Base-by-base conservation (phyloP, 2,888 invertebrate genomes). In the Deroplatys truncata region DNA sequence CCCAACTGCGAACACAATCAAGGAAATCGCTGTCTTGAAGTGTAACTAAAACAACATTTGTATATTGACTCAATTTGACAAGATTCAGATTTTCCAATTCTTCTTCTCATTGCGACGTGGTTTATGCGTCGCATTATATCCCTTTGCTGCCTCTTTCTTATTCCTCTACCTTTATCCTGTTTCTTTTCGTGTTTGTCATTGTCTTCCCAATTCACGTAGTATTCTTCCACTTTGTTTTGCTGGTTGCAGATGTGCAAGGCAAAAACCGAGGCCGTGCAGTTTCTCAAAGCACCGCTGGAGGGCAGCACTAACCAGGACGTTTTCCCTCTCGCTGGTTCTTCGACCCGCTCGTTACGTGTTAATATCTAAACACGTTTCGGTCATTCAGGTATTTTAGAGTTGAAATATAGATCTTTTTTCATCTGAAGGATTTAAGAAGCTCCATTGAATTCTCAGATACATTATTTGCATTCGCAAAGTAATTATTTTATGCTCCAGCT, bases 271-370 rank as follows among this genome's bases (percentile, higher is more conserved):
- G n/a, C 28, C 43, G 35, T 87, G 35, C 28, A 20, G 82, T 72
- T 89, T 89, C 89, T 85, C 89, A 35, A 43, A 82, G 10, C n/a
- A 35, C 89, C 89, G 85, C 85, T 35, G 86, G 85, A 89, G 49
- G 29, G 89, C 82, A 89, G 89, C 89, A 89, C 84, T 85, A 85
- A 85, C 56, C 85, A 89, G 89, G 35, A 85, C 89, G 29, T 20
- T 72, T 72, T 25, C 56, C 20, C 25, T 25, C 25, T 25, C 20
- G 20, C 16, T 16, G 16, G 16, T 20, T 25, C 25, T 72, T 25
- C 20, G 25, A 16, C 56, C 56, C 56, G 56, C 56, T 72, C 56
- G 56, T 72, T 20, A 72, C 56, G 16, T 20, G 16, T 25, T 25
- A 72, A 72, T 16, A 72, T 4, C 56, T 20, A 72, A 72, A 72